phyloP scores from a whole-genome alignment of 2,888 invertebrate genomes.

The Ligdia adustata region DNA sequence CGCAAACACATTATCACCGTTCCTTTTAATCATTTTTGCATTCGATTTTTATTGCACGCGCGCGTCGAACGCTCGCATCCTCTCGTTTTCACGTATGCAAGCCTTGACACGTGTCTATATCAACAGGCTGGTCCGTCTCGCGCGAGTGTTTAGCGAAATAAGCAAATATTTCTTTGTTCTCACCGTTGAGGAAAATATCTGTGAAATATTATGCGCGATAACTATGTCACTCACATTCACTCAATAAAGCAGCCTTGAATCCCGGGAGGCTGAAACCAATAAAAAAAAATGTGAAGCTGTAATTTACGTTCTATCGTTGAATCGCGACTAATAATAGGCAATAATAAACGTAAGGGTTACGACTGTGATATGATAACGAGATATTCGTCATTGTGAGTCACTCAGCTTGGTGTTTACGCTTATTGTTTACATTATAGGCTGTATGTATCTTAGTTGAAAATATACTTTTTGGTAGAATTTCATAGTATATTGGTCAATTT shows the following conservation, averaged over 20 bases:
- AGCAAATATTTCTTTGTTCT: conserved; percentile 74
- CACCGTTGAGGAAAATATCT: conserved; percentile 67
- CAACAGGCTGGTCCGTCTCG: conserved; percentile 74
- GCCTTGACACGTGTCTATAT: conserved; percentile 67
- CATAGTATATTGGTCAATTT: conserved; percentile 58
- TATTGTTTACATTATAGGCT: conserved; percentile 72
- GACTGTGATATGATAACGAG: conserved; percentile 80
- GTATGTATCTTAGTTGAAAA: conserved; percentile 49
- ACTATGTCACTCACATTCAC: conserved; percentile 63
- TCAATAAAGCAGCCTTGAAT: conserved; percentile 60
- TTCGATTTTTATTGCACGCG: conserved; percentile 73
- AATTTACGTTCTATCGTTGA: conserved; percentile 64
- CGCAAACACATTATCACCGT: conserved; percentile 82
- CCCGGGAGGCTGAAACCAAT: conserved; percentile 50
- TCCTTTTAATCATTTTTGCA: conserved; percentile 83
- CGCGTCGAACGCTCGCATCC: conserved; percentile 71
- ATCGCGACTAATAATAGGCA: conserved; percentile 73
- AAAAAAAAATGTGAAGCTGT: conserved; percentile 51
- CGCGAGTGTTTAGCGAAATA: conserved; percentile 60
- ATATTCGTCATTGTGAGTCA: conserved; percentile 81
- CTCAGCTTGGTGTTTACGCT: conserved; percentile 74
- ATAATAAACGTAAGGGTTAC: conserved; percentile 56
- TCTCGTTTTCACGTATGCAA: conserved; percentile 70
- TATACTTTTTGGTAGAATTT: conserved; percentile 50
- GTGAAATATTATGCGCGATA: conserved; percentile 55